Percentiles rank a stretch among this genome's conserved stretches.
phyloP scores from a whole-genome alignment of 64 coral and sea anemone species.

The Catalaphyllia jardinei region DNA sequence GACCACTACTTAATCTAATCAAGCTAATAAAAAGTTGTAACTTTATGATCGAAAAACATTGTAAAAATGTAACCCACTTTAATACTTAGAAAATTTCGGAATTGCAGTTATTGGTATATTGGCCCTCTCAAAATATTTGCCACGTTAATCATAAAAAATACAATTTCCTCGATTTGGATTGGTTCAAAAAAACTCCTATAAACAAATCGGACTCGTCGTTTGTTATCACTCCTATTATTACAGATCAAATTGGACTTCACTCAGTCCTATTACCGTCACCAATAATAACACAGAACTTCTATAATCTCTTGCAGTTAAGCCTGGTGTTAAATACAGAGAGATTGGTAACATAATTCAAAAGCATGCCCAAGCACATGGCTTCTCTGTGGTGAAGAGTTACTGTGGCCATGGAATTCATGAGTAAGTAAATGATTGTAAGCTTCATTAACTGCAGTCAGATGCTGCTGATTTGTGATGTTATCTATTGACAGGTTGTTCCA shows the following conservation, averaged over 20 bases:
- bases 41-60: too few relatives aligned
- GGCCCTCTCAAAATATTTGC: too few relatives aligned
- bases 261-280: neutral
- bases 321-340: conserved; percentile 93
- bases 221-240: too few relatives aligned
- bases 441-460: neutral
- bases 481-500: conserved; percentile 80
- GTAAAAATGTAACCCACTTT: too few relatives aligned
- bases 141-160: too few relatives aligned
- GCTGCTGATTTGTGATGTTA: neutral
- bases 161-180: too few relatives aligned
- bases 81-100: too few relatives aligned
- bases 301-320: conserved; percentile 67
- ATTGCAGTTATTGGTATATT: too few relatives aligned
- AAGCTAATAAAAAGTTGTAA: too few relatives aligned
- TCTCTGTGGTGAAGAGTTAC: conserved; percentile 86
- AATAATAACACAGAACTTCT: neutral
- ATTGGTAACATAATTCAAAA: conserved; percentile 95
- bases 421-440: conserved; percentile 35
- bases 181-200: too few relatives aligned
- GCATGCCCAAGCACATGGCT: conserved; percentile 87
- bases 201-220: too few relatives aligned
- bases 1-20: too few relatives aligned
- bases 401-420: conserved; percentile 96
- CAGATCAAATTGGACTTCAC: neutral